Percentiles rank a stretch among this genome's conserved stretches.
Conservation (phyloP, 2,888 invertebrate genomes). For the Oxytorus armatus region DNA sequence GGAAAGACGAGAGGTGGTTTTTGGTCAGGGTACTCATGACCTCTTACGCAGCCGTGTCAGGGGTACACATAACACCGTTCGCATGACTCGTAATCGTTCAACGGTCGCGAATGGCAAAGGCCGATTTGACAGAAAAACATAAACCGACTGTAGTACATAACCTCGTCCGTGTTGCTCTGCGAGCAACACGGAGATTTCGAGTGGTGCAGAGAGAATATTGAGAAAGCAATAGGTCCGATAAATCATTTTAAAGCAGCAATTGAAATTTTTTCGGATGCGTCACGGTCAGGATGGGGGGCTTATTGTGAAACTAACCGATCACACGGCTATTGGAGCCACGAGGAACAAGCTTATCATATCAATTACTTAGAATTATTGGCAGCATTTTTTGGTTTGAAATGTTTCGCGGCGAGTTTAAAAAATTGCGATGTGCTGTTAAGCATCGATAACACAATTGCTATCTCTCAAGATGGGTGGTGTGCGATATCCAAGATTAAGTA, state of each 20-base stretch:
- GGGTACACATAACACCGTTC: no score
- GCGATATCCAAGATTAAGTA: background rate
- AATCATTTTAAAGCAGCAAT: background rate
- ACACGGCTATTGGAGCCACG: background rate
- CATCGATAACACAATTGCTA: background rate
- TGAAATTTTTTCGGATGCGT: constrained; percentile 3
- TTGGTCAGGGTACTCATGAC: no score
- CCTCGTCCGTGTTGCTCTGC: no score
- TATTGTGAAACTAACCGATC: background rate
- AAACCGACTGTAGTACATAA: no score
- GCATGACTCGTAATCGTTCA: no score
- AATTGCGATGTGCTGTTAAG: constrained; percentile 5
- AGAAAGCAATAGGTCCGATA: background rate
- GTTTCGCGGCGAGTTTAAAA: background rate
- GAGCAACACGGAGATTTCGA: no score
- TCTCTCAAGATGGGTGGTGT: background rate
- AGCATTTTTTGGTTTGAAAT: background rate
- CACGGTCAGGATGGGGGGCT: background rate
- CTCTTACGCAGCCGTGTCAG: no score
- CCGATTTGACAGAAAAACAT: no score
- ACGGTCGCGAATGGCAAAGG: no score
- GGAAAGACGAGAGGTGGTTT: no score
- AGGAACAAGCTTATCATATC: background rate
- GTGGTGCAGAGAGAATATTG: constrained; percentile 1
- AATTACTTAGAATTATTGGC: constrained; percentile 4